Evolutionary conservation across 2,113 vertebrate genomes (phyloP).

Genomic region (Hemibagrus wyckioides): DNA sequence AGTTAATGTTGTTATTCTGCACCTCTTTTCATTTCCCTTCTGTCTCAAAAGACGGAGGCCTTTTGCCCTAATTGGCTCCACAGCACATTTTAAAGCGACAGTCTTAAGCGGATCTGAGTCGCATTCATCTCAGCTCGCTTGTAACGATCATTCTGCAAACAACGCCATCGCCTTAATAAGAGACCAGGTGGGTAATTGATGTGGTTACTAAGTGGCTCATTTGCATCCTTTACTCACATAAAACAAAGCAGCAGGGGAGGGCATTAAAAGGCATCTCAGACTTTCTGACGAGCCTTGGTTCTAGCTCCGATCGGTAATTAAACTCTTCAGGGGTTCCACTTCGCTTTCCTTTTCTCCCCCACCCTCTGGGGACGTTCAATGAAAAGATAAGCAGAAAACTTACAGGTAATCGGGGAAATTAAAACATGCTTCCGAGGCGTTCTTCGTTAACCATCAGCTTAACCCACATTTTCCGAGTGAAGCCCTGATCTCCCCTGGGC

Average conservation of each 20-base stretch:
- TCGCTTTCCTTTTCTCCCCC: slow-evolving; percentile 62
- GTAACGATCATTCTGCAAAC: slow-evolving; percentile 85
- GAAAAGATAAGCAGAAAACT: slow-evolving; percentile 90
- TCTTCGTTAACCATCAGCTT: slow-evolving; percentile 57
- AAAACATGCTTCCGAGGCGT: slow-evolving; percentile 57
- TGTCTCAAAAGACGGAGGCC: slow-evolving; percentile 70
- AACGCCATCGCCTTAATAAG: slow-evolving; percentile 88
- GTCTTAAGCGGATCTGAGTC: slow-evolving; percentile 75
- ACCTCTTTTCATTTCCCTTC: slow-evolving; percentile 64
- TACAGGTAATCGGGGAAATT: slow-evolving; percentile 85
- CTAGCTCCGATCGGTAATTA: slow-evolving; percentile 84
- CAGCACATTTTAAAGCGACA: slow-evolving; percentile 79
- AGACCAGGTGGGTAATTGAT: slow-evolving; percentile 90
- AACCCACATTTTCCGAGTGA: slow-evolving; percentile 50
- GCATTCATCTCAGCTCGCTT: slow-evolving; percentile 80
- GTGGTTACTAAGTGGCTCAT: slow-evolving; percentile 90
- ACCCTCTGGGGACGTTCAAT: slow-evolving; percentile 81
- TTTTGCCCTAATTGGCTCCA: slow-evolving; percentile 86
- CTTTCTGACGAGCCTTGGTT: slow-evolving; percentile 75
- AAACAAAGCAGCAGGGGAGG: slow-evolving; percentile 73
- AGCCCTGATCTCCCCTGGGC: slow-evolving; percentile 31
- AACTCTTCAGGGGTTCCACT: slow-evolving; percentile 90
- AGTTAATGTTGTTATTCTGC: slow-evolving; percentile 69
- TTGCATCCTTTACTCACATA: slow-evolving; percentile 90
- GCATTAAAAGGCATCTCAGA: slow-evolving; percentile 81